Evolutionary conservation across 2,797 vertebrate species (phyloP).

Genomic region (Scolopax rusticola): DNA sequence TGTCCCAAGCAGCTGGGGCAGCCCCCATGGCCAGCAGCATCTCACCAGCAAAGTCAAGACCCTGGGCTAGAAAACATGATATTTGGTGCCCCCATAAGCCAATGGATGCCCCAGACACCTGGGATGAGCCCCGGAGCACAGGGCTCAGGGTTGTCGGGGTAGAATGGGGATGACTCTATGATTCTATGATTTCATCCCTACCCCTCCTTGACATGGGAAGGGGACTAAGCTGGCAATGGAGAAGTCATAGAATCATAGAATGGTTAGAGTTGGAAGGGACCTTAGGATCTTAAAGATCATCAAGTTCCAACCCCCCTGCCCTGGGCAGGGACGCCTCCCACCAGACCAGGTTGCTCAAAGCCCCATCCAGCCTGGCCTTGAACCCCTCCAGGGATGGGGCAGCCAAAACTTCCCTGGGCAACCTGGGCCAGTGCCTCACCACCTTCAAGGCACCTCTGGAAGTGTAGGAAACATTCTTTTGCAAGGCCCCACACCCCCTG

Average conservation of each 20-base stretch:
- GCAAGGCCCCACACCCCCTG: neutral
- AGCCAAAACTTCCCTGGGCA: too few relatives aligned
- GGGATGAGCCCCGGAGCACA: neutral
- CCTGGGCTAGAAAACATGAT: rapidly evolving
- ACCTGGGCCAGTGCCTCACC: too few relatives aligned
- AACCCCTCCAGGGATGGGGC: too few relatives aligned
- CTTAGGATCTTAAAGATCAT: too few relatives aligned
- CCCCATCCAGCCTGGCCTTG: too few relatives aligned
- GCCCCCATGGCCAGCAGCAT: rapidly evolving
- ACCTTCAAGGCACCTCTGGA: neutral
- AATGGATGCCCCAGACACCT: rapidly evolving
- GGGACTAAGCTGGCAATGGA: rapidly evolving
- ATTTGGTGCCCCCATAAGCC: rapidly evolving
- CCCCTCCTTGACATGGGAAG: neutral
- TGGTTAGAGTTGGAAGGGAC: too few relatives aligned
- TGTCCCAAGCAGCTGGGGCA: neutral
- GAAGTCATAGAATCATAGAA: neutral
- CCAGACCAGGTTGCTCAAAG: too few relatives aligned
- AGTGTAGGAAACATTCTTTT: neutral
- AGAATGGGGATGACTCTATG: neutral
- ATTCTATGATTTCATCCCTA: neutral
- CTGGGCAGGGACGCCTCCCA: too few relatives aligned
- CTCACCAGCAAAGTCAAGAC: neutral
- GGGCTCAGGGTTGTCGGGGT: neutral
- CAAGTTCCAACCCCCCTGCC: too few relatives aligned